Conservation (phyloP, 2,113 vertebrate species). For the Oostethus manadensis region DNA sequence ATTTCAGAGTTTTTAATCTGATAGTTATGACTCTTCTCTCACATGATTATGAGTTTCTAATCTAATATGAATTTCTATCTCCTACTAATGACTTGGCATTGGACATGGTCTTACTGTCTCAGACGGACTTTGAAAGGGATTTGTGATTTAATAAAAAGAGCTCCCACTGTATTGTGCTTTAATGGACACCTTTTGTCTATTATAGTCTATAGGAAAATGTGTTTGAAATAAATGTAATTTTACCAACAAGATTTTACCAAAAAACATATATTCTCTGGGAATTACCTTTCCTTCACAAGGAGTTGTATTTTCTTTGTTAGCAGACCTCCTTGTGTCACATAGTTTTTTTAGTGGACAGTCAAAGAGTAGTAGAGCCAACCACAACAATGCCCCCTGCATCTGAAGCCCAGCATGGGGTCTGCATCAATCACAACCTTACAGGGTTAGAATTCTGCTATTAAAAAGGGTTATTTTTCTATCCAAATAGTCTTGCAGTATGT, state of each 20-base stretch:
- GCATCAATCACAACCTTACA: neutral
- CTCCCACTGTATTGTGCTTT: neutral
- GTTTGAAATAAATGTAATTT: neutral
- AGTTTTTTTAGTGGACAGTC: slow-evolving; percentile 54
- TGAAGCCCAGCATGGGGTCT: slow-evolving; percentile 36
- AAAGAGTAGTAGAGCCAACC: slow-evolving; percentile 48
- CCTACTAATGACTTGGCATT: too few species aligned
- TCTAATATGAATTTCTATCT: too few species aligned
- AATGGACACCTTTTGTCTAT: slow-evolving; percentile 2
- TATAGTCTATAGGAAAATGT: neutral
- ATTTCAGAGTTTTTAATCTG: too few species aligned
- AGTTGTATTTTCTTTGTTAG: slow-evolving; percentile 46
- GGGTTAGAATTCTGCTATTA: neutral
- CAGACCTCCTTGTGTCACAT: slow-evolving; percentile 52
- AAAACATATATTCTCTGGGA: slow-evolving; percentile 18
- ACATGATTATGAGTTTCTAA: too few species aligned
- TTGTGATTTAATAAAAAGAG: too few species aligned
- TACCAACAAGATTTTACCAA: neutral
- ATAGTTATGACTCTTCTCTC: too few species aligned
- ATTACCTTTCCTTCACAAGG: slow-evolving; percentile 24
- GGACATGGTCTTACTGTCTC: too few species aligned
- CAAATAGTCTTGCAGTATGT: neutral
- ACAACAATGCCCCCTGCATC: slow-evolving; percentile 42
- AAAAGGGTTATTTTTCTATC: neutral
- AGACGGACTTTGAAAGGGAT: too few species aligned